Base-by-base conservation (phyloP, 2,888 invertebrate species). In the Miltochrista miniata region DNA sequence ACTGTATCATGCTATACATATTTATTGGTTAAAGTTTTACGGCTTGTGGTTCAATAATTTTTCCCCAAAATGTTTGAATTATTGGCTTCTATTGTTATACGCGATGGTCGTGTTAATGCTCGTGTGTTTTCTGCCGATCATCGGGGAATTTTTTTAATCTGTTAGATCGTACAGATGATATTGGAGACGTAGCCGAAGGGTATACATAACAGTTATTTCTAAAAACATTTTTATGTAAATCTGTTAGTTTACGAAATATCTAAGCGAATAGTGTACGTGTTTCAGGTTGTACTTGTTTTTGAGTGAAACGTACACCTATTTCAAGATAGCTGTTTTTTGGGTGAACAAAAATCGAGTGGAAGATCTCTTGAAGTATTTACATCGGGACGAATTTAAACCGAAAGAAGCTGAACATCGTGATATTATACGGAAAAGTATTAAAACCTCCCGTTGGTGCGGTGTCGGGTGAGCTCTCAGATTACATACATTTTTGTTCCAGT, bases 81-180 rank as follows among this genome's bases (percentile, higher is more conserved):
- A 81, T 64, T 92, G 91, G 91, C 47, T 84, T 11, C 82, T 83
- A 54, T 68, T 84, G 60, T 47, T 79, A 18, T 92, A 92, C 59
- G 82, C 85, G 2, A 42, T 80, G 18, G 44, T 75, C 36, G 84
- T 91, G 48, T 72, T 92, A 64, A 90, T 81, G 78, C 78, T 92
- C n/a, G 90, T 92, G 42, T 90, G 90, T 73, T 81, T 91, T 70
- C 70, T 91, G 59, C 92, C 92, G 47, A 90, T 92, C 57, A 90
- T 92, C 41, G 94, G 94, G 15, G 94, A 93, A 80, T 89, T 94
- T 79, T 93, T 94, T 82, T 95, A n/a, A 95, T 89, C 94, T 95
- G 70, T 92, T 94, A 53, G 93, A 92, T 81, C 93, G 94, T 62
- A 89, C 91, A 49, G 93, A 93, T 67, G 93, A 92, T 70, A 93